Evolutionary conservation across 2,888 invertebrate species (phyloP), one percentile per base, ranked within the genome.

Genomic region (Agriopis marginaria): DNA sequence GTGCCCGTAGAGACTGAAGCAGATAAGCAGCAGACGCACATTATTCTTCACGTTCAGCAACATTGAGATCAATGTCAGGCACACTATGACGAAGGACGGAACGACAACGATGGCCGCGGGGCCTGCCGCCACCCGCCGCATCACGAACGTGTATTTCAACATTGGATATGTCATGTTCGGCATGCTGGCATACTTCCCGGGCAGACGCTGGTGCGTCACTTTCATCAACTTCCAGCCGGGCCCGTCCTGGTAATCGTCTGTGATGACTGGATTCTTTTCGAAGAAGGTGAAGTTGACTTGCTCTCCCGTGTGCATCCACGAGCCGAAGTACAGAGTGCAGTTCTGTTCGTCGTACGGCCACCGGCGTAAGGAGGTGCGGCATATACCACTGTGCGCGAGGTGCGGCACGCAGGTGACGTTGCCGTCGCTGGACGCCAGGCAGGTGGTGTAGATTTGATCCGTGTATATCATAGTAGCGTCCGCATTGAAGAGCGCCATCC

Each of bases 401-500:
- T 96, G 95, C 0, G 96, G 95, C 2, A 96, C 95, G 82, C 95
- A 97, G 59, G 88, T 95, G 58, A 97, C 95, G 5, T 81, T 89
- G 64, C 97, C 97, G 40, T 86, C 86, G 71, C 78, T 85, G 0
- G 75, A 78, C 1, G 96, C 75, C 45, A 95, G 75, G 77, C 96
- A 97, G 7, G 93, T 94, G 0, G 95, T 89, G 70, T 87, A 87
- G 68, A 93, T 82, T n/a, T 79, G 75, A 66, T 92, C 91, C 1
- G 89, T 81, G 47, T 86, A 88, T 68, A 87, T 88, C 70, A 82
- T 69, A 0, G 84, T 76, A 5, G 87, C 90, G 65, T 94, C 93
- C 7, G 95, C 95, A 79, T 97, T 97, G 79, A 96, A 97, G 14
- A 97, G 86, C 0, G 97, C 95, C 80, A 98, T 91, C 78, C 96